Base-by-base conservation (phyloP, 2,113 vertebrate genomes). In the Ornithorhynchus anatinus region DNA sequence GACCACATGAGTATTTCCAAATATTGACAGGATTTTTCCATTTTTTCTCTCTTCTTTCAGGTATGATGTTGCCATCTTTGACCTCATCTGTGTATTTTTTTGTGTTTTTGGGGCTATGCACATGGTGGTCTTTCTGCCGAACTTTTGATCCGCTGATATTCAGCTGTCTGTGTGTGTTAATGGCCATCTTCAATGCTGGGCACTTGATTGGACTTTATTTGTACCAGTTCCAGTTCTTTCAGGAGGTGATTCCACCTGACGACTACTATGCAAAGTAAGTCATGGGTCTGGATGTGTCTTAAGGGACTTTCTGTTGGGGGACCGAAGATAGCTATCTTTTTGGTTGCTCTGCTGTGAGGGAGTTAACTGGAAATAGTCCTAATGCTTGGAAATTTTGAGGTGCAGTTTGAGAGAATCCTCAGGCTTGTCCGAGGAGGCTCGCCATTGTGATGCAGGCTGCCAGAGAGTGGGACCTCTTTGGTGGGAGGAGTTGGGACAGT, bases 201-300 rank as follows among this genome's bases (percentile, higher is more conserved):
- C 98, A 99, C 86, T 89, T 99, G 78, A 91, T 98, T 27, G 92
- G 97, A 77, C 97, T 99, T 84, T 99, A 99, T 85, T 90, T 99
- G 71, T 99, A 99, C 86, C 98, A 99, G 90, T 95, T 99, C 80
- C 97, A 99, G 74, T 99, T 97, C 90, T 96, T 99, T 69, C 98
- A 99, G 84, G 96, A 99, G 80, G 91, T 93, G 23, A 90, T 99
- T 77, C 91, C 94, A 20, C 90, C 94, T 0, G 48, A 80, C 8
- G 96, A 99, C 89, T 90, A 85, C 79, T 98, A 95, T 78, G 93
- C 94, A 88, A 96, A 96, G 98, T 99, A 76, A 94, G 92, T 85
- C 7, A 74, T n/a, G n/a, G n/a, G n/a, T n/a, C n/a, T n/a, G n/a
- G n/a, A n/a, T n/a, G n/a, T n/a, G n/a, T n/a, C n/a, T n/a, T n/a